Evolutionary conservation across 2,113 vertebrate species (phyloP).

Genomic region (Mirza zaza): DNA sequence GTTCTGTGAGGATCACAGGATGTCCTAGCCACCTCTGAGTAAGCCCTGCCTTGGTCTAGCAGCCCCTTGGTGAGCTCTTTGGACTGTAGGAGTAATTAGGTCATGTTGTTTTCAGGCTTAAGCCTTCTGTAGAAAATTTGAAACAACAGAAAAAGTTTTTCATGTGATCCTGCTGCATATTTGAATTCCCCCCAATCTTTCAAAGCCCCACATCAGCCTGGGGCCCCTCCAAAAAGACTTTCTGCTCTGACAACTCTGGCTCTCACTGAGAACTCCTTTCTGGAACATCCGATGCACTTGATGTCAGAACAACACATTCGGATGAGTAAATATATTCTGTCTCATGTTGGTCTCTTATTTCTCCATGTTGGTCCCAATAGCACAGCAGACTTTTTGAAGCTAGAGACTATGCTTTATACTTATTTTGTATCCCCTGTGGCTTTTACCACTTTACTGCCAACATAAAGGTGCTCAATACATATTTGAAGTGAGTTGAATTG

Average conservation of each 20-base stretch:
- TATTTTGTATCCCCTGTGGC: constrained; percentile 69
- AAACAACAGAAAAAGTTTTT: constrained; percentile 14
- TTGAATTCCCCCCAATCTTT: background rate
- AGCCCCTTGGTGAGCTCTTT: background rate
- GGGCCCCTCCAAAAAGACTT: background rate
- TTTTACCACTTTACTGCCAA: constrained; percentile 61
- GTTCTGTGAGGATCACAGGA: fast-evolving
- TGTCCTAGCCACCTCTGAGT: background rate
- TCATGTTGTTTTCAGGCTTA: background rate
- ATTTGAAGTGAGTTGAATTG: constrained; percentile 74
- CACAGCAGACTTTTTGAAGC: constrained; percentile 54
- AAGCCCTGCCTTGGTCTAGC: background rate
- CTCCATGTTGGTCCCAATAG: constrained; percentile 19
- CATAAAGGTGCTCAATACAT: constrained; percentile 63
- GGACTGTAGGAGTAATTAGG: background rate
- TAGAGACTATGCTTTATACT: constrained; percentile 49
- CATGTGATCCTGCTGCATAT: background rate
- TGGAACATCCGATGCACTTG: background rate
- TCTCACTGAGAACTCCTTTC: background rate
- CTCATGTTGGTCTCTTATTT: constrained; percentile 58
- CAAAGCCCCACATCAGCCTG: background rate
- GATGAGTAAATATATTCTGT: constrained; percentile 66
- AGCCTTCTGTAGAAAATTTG: background rate
- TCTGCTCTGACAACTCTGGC: background rate
- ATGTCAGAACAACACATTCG: constrained; percentile 52